Conservation (phyloP, 2,113 vertebrate genomes). For the cattle (Bos taurus) region DNA sequence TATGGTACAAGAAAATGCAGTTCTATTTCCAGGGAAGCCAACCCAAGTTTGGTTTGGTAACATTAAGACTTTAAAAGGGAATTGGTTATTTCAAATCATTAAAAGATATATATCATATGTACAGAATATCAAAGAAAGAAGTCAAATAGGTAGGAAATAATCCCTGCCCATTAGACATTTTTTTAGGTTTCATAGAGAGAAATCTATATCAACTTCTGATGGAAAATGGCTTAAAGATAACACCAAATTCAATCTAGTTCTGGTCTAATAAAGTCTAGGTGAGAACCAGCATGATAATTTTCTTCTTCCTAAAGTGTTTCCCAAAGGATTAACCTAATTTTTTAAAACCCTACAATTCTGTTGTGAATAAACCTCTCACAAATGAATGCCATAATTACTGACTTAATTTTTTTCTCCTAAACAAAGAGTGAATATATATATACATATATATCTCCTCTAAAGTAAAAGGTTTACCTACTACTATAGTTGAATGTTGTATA, state of each 20-base stretch:
- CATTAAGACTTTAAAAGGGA: background rate
- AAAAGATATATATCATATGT: background rate
- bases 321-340: background rate
- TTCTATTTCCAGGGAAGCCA: background rate
- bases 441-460: background rate
- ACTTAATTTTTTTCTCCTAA: background rate
- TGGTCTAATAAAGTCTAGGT: background rate
- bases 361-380: background rate
- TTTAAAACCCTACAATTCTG: background rate
- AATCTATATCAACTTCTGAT: background rate
- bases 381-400: background rate
- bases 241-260: background rate
- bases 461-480: background rate
- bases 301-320: constrained; percentile 14
- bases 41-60: background rate
- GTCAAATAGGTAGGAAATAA: background rate
- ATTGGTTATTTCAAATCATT: background rate
- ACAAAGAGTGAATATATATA: background rate
- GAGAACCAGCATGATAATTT: background rate
- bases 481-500: background rate
- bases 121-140: background rate
- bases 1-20: too few species aligned
- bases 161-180: background rate
- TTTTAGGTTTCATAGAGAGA: background rate
- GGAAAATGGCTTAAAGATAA: background rate